Evolutionary conservation across 2,797 vertebrate species (phyloP).

Genomic region (Nannoperca australis): DNA sequence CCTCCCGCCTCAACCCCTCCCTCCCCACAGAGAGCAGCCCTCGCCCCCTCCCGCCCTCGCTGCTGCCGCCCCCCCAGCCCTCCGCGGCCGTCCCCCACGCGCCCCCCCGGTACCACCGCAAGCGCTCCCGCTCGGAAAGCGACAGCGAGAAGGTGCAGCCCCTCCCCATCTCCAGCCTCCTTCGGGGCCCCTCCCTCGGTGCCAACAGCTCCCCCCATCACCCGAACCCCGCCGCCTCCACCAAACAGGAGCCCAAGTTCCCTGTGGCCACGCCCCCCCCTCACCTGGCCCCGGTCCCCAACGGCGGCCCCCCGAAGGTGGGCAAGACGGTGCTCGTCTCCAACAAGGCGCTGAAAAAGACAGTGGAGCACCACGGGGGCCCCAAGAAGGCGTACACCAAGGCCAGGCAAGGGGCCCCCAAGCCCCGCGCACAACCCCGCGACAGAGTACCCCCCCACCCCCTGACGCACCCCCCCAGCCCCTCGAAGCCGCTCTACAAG

Average conservation of each 20-base stretch:
- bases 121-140: conserved; percentile 96
- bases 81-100: conserved; percentile 88
- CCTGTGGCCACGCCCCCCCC: conserved; percentile 81
- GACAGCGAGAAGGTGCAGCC: conserved; percentile 98
- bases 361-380: conserved; percentile 90
- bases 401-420: conserved; percentile 93
- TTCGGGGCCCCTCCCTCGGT: conserved; percentile 88
- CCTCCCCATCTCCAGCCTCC: conserved; percentile 94
- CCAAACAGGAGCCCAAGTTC: conserved; percentile 92
- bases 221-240: conserved; percentile 86
- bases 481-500: conserved; percentile 98
- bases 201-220: conserved; percentile 85
- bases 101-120: conserved; percentile 91
- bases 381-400: conserved; percentile 97
- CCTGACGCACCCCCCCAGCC: conserved; percentile 91
- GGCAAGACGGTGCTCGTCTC: conserved; percentile 93
- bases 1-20: conserved; percentile 76
- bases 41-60: conserved; percentile 81
- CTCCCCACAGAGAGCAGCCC: conserved; percentile 76
- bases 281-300: conserved; percentile 91
- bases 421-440: conserved; percentile 93
- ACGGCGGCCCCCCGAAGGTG: conserved; percentile 93
- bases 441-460: conserved; percentile 90
- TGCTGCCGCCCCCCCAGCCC: conserved; percentile 82
- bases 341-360: conserved; percentile 94